These are phyloP conservation scores for Siniperca scherzeri DNA, from an alignment of 2,797 vertebrate genomes.

Conservation along the genomic window DNA sequence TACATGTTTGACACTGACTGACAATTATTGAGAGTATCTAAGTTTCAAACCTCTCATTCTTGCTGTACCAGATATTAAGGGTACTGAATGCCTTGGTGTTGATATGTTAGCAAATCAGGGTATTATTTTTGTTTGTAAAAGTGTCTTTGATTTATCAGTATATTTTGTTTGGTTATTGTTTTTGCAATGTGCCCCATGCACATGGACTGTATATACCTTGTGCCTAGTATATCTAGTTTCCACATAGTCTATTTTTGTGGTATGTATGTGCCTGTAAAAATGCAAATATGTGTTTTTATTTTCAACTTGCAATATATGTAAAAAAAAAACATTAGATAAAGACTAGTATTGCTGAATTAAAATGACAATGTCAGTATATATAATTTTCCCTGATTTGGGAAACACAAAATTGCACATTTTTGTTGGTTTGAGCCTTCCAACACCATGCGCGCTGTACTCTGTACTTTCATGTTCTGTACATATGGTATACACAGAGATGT, in stretches of 20 bases:
- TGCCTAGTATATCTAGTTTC: slow-evolving; percentile 90
- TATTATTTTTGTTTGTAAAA: slow-evolving; percentile 82
- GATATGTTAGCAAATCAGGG: slow-evolving; percentile 88
- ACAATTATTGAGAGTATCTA: slow-evolving; percentile 76
- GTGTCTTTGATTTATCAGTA: slow-evolving; percentile 75
- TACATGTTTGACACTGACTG: slow-evolving; percentile 80
- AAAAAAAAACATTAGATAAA: slow-evolving; percentile 78
- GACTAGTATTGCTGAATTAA: slow-evolving; percentile 84
- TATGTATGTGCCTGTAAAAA: slow-evolving; percentile 88
- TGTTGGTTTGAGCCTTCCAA: slow-evolving; percentile 87
- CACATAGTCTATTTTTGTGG: slow-evolving; percentile 89
- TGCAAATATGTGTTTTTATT: slow-evolving; percentile 86
- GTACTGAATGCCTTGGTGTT: slow-evolving; percentile 87
- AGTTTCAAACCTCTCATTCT: slow-evolving; percentile 78
- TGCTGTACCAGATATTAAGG: slow-evolving; percentile 79
- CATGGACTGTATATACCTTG: slow-evolving; percentile 88
- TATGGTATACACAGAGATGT: slow-evolving; percentile 79
- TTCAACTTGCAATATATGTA: slow-evolving; percentile 87
- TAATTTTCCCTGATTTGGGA: slow-evolving; percentile 84
- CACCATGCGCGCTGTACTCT: slow-evolving; percentile 83
- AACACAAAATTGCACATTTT: slow-evolving; percentile 88
- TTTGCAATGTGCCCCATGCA: slow-evolving; percentile 87
- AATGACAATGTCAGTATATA: slow-evolving; percentile 88
- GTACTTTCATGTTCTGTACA: slow-evolving; percentile 82
- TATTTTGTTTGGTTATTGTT: slow-evolving; percentile 69